Percentiles rank a stretch among this genome's conserved stretches.
Evolutionary conservation across 1,140 invertebrate species (phyloP).

Genomic region (Dinoponera quadriceps): DNA sequence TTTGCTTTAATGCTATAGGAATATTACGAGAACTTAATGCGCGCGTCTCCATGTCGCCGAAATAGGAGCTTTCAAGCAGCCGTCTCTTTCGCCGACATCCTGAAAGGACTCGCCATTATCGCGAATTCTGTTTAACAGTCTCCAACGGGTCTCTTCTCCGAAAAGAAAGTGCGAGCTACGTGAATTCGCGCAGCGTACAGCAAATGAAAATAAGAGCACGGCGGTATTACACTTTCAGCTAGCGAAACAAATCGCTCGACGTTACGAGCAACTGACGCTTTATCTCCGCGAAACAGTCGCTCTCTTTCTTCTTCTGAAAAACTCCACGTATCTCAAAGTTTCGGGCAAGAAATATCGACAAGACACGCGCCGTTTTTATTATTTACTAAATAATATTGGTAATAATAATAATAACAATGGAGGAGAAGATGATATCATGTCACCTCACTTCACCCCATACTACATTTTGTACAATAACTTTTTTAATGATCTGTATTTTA

Average conservation of each 20-base stretch:
- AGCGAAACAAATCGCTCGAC: constrained; percentile 20
- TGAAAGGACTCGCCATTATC: constrained; percentile 40
- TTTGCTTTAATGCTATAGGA: constrained; percentile 48
- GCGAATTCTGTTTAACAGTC: constrained; percentile 47
- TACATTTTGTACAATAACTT: no score
- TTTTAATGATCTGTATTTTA: no score
- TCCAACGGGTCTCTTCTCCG: not conserved
- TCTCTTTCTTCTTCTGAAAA: not conserved
- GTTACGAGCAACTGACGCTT: not conserved
- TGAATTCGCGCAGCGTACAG: not conserved
- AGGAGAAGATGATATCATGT: no score
- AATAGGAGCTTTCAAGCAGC: constrained; percentile 43
- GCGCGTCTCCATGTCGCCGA: constrained; percentile 34
- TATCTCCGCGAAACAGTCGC: not conserved
- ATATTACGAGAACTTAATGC: constrained; percentile 58
- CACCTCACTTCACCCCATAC: no score
- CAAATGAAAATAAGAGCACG: constrained; percentile 7
- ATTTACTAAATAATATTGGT: no score
- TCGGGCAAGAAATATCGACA: no score
- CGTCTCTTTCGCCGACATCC: constrained; percentile 35
- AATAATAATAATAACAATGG: no score
- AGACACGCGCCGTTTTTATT: no score
- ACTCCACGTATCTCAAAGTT: not conserved
- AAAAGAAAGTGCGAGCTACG: constrained; percentile 33
- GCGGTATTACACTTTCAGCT: not conserved